Evolutionary conservation across 2,113 vertebrate species (phyloP).

Genomic region (Paradoxurus hermaphroditus): DNA sequence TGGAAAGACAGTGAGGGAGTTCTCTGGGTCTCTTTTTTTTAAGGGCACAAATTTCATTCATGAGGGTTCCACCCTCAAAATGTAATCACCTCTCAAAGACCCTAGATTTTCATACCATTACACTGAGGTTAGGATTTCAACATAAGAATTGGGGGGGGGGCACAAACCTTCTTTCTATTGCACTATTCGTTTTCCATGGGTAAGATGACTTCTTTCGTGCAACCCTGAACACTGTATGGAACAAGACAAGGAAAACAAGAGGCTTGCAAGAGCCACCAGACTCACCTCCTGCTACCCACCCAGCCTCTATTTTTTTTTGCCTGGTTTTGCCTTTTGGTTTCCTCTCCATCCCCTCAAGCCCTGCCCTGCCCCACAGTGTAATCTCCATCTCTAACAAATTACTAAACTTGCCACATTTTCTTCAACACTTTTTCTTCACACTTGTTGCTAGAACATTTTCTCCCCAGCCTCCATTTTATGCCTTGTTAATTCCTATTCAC

Average conservation of each 20-base stretch:
- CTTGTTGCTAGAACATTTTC: not conserved
- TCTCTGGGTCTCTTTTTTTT: not conserved
- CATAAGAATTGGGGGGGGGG: not conserved
- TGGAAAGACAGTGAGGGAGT: not conserved
- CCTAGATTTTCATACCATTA: not conserved
- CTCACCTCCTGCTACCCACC: not conserved
- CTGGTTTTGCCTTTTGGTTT: not conserved
- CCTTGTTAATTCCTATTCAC: not conserved
- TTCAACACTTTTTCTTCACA: not conserved
- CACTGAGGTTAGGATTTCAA: not conserved
- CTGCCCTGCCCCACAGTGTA: not conserved
- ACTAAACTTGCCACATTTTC: not conserved
- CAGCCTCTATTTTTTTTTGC: not conserved
- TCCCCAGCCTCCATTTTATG: not conserved
- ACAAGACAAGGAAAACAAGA: not conserved
- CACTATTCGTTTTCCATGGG: not conserved
- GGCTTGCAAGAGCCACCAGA: not conserved
- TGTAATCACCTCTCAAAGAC: not conserved
- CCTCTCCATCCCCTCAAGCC: not conserved
- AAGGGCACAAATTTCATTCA: not conserved
- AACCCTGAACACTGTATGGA: not conserved
- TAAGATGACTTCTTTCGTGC: not conserved
- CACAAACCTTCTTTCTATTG: not conserved
- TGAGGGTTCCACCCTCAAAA: not conserved
- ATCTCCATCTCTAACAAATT: not conserved